Evolutionary conservation across 2,797 vertebrate genomes (phyloP), one percentile per base, ranked within the genome.

Genomic region (Streptopelia turtur): DNA sequence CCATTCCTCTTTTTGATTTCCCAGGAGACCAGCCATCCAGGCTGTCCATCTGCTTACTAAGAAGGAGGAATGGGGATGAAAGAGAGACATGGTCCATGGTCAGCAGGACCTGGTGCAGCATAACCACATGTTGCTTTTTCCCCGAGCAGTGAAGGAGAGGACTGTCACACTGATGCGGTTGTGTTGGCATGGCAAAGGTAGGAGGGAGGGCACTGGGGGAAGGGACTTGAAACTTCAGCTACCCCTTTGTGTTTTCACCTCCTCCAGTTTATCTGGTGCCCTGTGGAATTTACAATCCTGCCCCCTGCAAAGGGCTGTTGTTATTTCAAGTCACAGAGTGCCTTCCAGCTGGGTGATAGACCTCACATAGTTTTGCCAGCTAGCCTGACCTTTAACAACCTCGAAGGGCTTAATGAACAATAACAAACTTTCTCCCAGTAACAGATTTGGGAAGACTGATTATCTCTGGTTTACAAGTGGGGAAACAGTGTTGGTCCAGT

Each of bases 401-500:
- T 92, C 18, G 0, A 55, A 75, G n/a, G 37, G 61, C 50, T 83
- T 59, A 77, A 92, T 21, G 18, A 92, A 53, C 78, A 90, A 68
- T 79, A 87, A n/a, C 63, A 92, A 92, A 81, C 71, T 89, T 94
- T 92, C 82, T 89, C 76, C 65, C 72, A 83, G 94, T 43, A 94
- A 78, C 72, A 72, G 50, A 59, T 92, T 93, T 39, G 52, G 64
- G 82, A 85, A 83, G 50, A 78, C 55, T 11, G 35, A 90, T 93
- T 79, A 82, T 87, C 83, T 92, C 25, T 74, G 39, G 70, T 94
- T 84, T 85, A 76, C n/a, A 66, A 74, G 63, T 23, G 4, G 41
- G 59, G 50, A 83, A 86, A 79, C 37, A 74, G 9, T 21, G 17
- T 72, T 3, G 27, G 75, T 49, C 43, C 33, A 43, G 50, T 90